Conservation (phyloP, 2,888 invertebrate species). For the Priapulus caudatus region DNA sequence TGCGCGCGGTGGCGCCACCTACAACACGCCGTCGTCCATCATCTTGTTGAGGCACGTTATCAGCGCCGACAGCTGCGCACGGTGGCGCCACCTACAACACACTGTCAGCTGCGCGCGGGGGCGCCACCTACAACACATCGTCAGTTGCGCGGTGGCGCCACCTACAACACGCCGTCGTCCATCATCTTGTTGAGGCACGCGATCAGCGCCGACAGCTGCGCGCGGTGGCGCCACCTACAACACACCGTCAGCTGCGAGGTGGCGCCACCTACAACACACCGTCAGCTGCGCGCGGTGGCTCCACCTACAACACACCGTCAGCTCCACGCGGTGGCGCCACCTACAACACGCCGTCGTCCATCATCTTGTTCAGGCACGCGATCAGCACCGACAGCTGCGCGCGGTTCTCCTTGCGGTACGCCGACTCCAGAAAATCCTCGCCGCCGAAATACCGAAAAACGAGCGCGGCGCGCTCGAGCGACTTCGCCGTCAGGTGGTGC, state of each 20-base stretch:
- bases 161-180: slow-evolving; percentile 38
- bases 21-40: slow-evolving; percentile 39
- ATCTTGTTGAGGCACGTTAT: slow-evolving; percentile 52
- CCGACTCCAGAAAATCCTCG: slow-evolving; percentile 49
- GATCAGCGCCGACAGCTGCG: slow-evolving; percentile 51
- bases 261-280: no score
- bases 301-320: no score
- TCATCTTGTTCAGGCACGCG: slow-evolving; percentile 48
- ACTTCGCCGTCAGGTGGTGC: slow-evolving; percentile 71
- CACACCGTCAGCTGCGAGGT: no score
- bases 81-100: no score
- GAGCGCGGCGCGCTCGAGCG: slow-evolving; percentile 60
- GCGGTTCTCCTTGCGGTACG: slow-evolving; percentile 51
- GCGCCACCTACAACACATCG: slow-evolving; percentile 32
- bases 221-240: no score
- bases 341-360: slow-evolving; percentile 39
- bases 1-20: no score
- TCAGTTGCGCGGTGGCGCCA: no score
- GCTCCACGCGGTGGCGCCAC: no score
- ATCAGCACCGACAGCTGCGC: slow-evolving; percentile 52
- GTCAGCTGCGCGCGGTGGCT: no score
- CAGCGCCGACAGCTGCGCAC: slow-evolving; percentile 50
- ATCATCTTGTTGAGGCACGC: slow-evolving; percentile 49
- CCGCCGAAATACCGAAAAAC: slow-evolving; percentile 58
- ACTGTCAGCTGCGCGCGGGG: no score